Evolutionary conservation across 2,888 invertebrate species (phyloP).

Genomic region (Chirona hameri): DNA sequence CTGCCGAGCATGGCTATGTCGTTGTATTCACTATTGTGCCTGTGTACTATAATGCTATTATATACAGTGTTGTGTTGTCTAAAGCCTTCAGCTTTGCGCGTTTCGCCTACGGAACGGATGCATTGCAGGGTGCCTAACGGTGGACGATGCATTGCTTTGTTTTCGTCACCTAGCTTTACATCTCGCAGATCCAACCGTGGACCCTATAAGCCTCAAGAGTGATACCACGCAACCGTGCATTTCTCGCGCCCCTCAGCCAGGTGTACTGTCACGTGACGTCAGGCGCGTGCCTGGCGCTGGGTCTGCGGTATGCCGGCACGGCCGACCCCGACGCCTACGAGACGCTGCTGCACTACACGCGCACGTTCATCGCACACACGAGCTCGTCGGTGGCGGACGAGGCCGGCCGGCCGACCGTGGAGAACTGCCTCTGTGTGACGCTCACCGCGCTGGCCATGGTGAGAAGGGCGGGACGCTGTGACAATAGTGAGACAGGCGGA

Average conservation of each 20-base stretch:
- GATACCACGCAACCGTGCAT: neutral
- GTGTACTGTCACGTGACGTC: constrained; percentile 94
- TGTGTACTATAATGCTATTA: no score
- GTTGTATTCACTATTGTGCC: no score
- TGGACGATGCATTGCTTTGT: no score
- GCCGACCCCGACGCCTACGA: constrained; percentile 75
- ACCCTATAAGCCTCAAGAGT: no score
- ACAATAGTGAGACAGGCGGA: neutral
- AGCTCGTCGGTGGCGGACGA: constrained; percentile 63
- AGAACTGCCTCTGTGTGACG: constrained; percentile 79
- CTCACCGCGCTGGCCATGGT: constrained; percentile 77
- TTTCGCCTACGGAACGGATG: no score
- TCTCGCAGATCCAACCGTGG: no score
- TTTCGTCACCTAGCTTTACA: no score
- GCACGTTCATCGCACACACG: constrained; percentile 61
- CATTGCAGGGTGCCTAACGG: no score
- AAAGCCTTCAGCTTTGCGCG: no score
- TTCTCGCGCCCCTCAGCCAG: constrained; percentile 52
- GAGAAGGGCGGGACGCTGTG: constrained; percentile 38
- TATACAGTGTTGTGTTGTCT: no score
- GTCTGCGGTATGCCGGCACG: constrained; percentile 89
- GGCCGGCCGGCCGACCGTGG: constrained; percentile 84
- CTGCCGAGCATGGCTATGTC: no score
- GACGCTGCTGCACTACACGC: constrained; percentile 69
- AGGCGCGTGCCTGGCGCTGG: constrained; percentile 90